A percentile compares a stretch with the other conserved stretches of the same genome.
Conservation (phyloP, 1,140 invertebrate species). For the Homalodisca vitripennis region DNA sequence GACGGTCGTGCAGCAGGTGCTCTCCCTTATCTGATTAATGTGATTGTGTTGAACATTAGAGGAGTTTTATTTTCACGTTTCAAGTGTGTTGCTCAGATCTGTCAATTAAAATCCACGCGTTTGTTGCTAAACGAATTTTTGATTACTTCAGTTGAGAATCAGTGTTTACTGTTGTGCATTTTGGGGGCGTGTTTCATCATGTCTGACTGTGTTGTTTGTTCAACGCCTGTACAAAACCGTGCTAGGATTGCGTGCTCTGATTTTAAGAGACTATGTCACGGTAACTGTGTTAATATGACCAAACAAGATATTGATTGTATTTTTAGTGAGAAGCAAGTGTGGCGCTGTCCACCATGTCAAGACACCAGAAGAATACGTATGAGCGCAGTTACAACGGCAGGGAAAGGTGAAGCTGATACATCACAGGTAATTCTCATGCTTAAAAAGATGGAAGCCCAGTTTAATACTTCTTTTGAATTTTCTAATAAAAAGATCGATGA, state of each 20-base stretch:
- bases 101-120: no score
- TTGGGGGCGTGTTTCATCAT: no score
- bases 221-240: no score
- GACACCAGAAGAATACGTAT: background rate
- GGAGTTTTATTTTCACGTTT: no score
- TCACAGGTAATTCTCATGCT: background rate
- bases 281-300: background rate
- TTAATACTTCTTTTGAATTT: background rate
- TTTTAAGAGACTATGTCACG: background rate
- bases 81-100: no score
- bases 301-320: background rate
- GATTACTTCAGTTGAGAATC: no score
- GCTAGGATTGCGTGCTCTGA: background rate
- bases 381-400: background rate
- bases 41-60: no score
- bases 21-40: no score
- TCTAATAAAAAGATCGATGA: background rate
- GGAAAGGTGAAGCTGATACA: background rate
- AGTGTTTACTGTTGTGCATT: no score
- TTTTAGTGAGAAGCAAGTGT: background rate
- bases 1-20: no score
- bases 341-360: background rate
- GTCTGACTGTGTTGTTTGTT: no score
- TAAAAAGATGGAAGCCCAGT: background rate
- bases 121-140: no score